phyloP scores from a whole-genome alignment of 2,888 invertebrate species.

The Hirtodrosophila duncani region DNA sequence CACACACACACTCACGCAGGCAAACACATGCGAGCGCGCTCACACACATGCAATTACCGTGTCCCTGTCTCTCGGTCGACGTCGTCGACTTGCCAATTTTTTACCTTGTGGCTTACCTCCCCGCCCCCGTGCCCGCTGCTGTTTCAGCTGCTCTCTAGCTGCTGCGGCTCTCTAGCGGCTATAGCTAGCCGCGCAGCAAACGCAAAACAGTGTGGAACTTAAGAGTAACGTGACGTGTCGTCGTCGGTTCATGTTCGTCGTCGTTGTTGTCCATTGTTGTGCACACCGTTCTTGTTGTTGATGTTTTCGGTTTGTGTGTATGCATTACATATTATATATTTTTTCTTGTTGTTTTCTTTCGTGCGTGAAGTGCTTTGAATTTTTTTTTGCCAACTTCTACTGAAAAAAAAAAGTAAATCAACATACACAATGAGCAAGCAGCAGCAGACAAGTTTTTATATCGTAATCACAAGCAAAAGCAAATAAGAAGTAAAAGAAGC shows the following conservation, averaged over 20 bases:
- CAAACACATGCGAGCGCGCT: constrained; percentile 1
- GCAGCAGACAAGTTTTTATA: constrained; percentile 11
- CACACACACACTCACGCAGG: constrained; percentile 19
- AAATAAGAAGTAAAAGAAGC: constrained; percentile 20
- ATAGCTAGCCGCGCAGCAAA: no score
- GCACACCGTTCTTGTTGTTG: constrained; percentile 43
- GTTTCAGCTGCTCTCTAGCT: no score
- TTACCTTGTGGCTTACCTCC: constrained; percentile 54
- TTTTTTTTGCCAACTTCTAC: constrained; percentile 65
- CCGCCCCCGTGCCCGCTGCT: no score
- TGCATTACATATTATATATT: no score
- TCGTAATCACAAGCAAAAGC: constrained; percentile 14
- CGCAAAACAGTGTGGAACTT: constrained; percentile 61
- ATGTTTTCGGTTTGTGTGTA: no score
- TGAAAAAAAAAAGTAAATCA: constrained; percentile 39
- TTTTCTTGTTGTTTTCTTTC: no score
- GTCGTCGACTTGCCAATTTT: constrained; percentile 51
- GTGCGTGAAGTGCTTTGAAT: no score
- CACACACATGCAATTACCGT: constrained; percentile 9
- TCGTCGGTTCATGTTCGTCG: constrained; percentile 48
- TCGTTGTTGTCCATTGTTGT: constrained; percentile 52
- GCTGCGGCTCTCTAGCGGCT: constrained; percentile 54
- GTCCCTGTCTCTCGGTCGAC: constrained; percentile 20
- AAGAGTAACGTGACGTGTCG: constrained; percentile 72
- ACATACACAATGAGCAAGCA: constrained; percentile 22